phyloP scores from a whole-genome alignment of 2,113 vertebrate genomes.

The Centropristis striata region DNA sequence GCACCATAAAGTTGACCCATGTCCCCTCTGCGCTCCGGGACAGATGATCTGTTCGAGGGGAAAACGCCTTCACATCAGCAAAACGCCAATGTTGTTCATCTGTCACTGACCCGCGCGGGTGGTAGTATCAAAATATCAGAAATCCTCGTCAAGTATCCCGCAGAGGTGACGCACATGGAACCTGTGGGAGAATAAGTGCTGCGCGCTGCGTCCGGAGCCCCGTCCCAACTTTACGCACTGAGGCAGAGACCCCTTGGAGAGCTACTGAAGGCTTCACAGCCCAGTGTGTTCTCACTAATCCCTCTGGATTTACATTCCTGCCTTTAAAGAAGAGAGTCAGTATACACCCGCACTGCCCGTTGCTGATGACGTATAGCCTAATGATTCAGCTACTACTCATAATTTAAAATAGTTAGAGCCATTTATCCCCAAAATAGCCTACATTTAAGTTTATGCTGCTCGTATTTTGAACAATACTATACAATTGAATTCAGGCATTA shows the following conservation, averaged over 20 bases:
- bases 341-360: background rate
- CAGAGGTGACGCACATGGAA: conserved; percentile 66
- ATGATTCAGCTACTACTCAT: background rate
- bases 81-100: conserved; percentile 40
- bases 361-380: conserved; percentile 2
- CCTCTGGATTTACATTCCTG: conserved; percentile 81
- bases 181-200: conserved; percentile 29
- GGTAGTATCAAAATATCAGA: conserved; percentile 21
- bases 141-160: conserved; percentile 52
- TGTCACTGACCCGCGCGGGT: conserved; percentile 39
- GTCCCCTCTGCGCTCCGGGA: conserved; percentile 67
- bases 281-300: conserved; percentile 71
- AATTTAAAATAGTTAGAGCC: background rate
- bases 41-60: conserved; percentile 28
- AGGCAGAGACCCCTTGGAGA: conserved; percentile 73
- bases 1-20: conserved; percentile 81
- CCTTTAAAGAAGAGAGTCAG: conserved; percentile 60
- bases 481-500: background rate
- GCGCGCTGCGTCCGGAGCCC: conserved; percentile 51
- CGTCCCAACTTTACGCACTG: conserved; percentile 73
- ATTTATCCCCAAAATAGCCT: background rate
- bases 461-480: background rate
- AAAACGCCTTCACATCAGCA: conserved; percentile 48
- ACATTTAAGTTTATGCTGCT: background rate
- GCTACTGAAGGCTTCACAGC: conserved; percentile 69